These are phyloP conservation scores for Mimumesa dahlbomi DNA, from an alignment of 2,888 invertebrate species.

Conservation along the genomic window DNA sequence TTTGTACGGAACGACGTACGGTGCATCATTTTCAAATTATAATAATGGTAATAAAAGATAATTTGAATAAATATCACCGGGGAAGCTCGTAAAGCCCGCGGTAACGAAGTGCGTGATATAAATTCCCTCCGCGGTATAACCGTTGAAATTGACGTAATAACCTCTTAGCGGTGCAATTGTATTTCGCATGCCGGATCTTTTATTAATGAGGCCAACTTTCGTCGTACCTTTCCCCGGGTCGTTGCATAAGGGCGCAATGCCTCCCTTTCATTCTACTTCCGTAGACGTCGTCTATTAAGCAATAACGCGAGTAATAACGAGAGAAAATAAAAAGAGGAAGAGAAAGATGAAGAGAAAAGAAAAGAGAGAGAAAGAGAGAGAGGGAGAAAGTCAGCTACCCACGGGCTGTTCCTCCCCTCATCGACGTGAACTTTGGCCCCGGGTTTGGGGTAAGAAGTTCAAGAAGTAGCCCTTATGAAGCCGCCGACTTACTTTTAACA, in stretches of 20 bases:
- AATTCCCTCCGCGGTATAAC: conserved; percentile 23
- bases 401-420: not conserved
- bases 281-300: conserved; percentile 12
- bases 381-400: not conserved
- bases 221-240: not conserved
- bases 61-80: no score
- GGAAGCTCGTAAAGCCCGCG: no score
- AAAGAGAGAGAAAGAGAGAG: not conserved
- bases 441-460: conserved; percentile 37
- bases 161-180: conserved; percentile 41
- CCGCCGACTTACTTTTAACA: conserved; percentile 44
- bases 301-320: conserved; percentile 8
- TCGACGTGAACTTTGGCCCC: conserved; percentile 3
- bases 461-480: conserved; percentile 34
- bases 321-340: no score
- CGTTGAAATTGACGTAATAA: conserved; percentile 37
- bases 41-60: no score
- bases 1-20: no score
- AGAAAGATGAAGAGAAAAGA: not conserved
- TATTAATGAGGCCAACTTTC: conserved; percentile 45
- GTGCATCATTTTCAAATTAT: no score
- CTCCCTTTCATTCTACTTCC: not conserved
- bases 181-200: conserved; percentile 33
- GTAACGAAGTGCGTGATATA: no score
- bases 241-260: not conserved